A percentile compares a stretch with the other conserved stretches of the same genome.
phyloP scores from a whole-genome alignment of 2,113 vertebrate species.

The Phalacrocorax pelagicus region DNA sequence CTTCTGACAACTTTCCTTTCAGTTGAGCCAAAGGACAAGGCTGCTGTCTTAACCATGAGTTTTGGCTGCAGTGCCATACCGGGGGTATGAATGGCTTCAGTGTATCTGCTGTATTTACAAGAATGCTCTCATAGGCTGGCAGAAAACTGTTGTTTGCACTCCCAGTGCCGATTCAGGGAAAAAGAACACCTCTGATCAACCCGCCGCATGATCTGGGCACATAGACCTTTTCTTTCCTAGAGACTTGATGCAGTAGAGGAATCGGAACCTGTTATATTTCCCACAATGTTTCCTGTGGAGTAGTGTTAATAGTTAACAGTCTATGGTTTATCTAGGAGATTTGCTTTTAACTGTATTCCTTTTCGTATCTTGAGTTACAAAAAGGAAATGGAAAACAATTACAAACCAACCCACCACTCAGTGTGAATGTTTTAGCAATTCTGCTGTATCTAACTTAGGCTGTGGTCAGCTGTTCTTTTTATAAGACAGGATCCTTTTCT shows the following conservation, averaged over 20 bases:
- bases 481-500: neutral
- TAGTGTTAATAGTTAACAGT: neutral
- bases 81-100: slow-evolving; percentile 44
- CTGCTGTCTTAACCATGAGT: slow-evolving; percentile 20
- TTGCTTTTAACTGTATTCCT: neutral
- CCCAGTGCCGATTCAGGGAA: slow-evolving; percentile 10
- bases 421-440: neutral
- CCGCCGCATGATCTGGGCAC: rapidly evolving
- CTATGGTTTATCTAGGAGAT: neutral
- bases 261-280: neutral
- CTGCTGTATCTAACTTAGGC: neutral
- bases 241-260: neutral
- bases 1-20: slow-evolving; percentile 22
- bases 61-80: neutral
- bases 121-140: slow-evolving; percentile 34
- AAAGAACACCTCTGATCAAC: neutral
- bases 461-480: neutral
- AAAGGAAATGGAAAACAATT: neutral
- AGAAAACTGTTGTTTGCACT: slow-evolving; percentile 20
- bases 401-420: neutral
- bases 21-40: slow-evolving; percentile 8
- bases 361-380: neutral
- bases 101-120: slow-evolving; percentile 36
- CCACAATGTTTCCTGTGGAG: neutral
- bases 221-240: neutral